A percentile compares a stretch with the other conserved stretches of the same genome.
These are phyloP conservation scores for Cephus spinipes DNA, from an alignment of 2,888 invertebrate genomes.

Conservation along the genomic window DNA sequence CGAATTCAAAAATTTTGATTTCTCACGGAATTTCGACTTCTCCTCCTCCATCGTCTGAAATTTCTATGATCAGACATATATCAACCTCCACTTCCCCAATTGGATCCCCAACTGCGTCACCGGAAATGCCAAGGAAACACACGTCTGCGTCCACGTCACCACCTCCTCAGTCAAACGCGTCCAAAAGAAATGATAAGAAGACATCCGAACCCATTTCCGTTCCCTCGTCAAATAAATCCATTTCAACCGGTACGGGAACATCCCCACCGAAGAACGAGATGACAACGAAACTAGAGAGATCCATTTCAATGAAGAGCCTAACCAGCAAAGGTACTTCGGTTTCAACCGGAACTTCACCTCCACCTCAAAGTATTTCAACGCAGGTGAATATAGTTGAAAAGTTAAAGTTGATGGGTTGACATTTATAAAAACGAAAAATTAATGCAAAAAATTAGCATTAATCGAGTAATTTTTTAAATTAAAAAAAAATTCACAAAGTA, in stretches of 20 bases:
- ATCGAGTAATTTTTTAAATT: too few species aligned
- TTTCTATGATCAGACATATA: constrained; percentile 9
- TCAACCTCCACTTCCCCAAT: constrained; percentile 21
- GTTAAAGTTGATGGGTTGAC: background rate
- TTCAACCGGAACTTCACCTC: constrained; percentile 86
- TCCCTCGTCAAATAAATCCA: constrained; percentile 25
- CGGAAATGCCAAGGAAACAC: constrained; percentile 3
- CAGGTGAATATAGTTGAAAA: constrained; percentile 71
- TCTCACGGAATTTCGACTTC: background rate
- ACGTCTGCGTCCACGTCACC: constrained; percentile 7
- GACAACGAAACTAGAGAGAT: background rate
- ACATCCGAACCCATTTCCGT: constrained; percentile 18
- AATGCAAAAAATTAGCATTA: too few species aligned
- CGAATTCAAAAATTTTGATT: background rate
- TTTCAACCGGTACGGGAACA: constrained; percentile 17
- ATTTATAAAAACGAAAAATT: too few species aligned
- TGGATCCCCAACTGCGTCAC: background rate
- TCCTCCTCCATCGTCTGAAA: constrained; percentile 1
- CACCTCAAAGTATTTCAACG: constrained; percentile 88
- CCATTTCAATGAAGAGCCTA: background rate
- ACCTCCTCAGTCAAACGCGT: constrained; percentile 1
- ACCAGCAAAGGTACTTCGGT: constrained; percentile 48
- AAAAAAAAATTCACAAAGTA: too few species aligned
- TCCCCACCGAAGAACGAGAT: constrained; percentile 1
- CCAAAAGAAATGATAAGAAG: constrained; percentile 18